Base-by-base conservation (phyloP, 2,113 vertebrate genomes). In the Pollimyrus isidori region DNA sequence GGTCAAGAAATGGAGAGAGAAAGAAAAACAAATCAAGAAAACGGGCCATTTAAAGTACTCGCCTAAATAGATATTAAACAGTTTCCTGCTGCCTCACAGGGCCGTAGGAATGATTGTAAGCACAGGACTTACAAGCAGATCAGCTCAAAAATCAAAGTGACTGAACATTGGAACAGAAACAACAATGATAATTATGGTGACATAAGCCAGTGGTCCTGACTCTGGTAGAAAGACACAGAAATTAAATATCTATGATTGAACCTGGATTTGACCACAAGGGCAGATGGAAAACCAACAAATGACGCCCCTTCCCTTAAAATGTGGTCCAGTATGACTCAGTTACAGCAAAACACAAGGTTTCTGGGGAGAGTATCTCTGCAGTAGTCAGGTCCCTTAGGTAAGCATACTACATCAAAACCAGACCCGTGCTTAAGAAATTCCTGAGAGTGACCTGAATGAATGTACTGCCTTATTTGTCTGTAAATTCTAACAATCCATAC, bases 391-490 rank as follows among this genome's bases (percentile, higher is more conserved):
- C 48, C 53, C 26, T 39, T 17, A n/a, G 11, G n/a, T 26, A 65
- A 26, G 11, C 21, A 50, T 23, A n/a, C n/a, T 23, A 23, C 83
- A 9, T n/a, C 23, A 52, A 52, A 86, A 35, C 4, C n/a, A 35
- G n/a, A 26, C 26, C 50, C 15, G 1, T 53, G 4, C 48, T 82
- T 35, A 82, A 80, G 26, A 30, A 35, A 52, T 30, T 13, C 30
- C 48, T 15, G 7, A 21, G 45, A 13, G 4, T 80, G 30, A 50
- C 53, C 26, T 53, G 30, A 45, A 80, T 11, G 42, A 26, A 50
- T 76, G n/a, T 53, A 6, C 23, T 86, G 83, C 42, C 90, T 89
- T 91, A 88, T 90, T 91, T 93, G 86, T 91, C 58, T 87, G 89
- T 88, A 65, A 80, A 11, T 85, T 90, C 87, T 53, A 89, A 23